A percentile compares a stretch with the other conserved stretches of the same genome.
phyloP scores from a whole-genome alignment of 2,888 invertebrate genomes.

The Microctonus aethiopoides region DNA sequence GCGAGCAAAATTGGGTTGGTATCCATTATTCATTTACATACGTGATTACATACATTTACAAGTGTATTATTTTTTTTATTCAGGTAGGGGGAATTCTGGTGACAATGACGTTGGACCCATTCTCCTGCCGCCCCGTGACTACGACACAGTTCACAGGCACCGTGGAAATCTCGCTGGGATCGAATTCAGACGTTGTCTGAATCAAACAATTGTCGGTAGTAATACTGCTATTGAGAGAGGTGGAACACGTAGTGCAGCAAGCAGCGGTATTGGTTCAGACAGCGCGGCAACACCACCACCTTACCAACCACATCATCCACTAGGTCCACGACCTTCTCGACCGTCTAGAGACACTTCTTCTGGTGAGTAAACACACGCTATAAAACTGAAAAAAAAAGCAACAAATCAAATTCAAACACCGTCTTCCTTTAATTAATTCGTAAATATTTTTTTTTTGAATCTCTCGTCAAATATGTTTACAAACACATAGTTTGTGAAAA shows the following conservation, averaged over 20 bases:
- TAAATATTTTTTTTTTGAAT: too few relatives aligned
- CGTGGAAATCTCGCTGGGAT: conserved; percentile 82
- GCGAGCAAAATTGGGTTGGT: conserved; percentile 76
- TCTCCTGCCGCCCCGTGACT: conserved; percentile 91
- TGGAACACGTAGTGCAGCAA: conserved; percentile 76
- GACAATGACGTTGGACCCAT: conserved; percentile 74
- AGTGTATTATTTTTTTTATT: background rate
- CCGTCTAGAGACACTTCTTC: conserved; percentile 65
- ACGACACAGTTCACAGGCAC: conserved; percentile 89
- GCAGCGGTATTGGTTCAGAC: conserved; percentile 90
- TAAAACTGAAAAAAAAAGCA: background rate
- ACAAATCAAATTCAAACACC: background rate
- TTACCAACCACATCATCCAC: conserved; percentile 60
- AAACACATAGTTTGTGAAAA: too few relatives aligned
- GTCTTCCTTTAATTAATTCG: too few relatives aligned
- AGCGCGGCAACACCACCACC: conserved; percentile 82
- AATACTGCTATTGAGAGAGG: conserved; percentile 62
- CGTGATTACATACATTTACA: background rate
- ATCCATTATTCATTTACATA: conserved; percentile 9
- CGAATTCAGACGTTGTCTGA: conserved; percentile 77
- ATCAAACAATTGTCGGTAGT: conserved; percentile 76
- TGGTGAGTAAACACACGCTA: conserved; percentile 52
- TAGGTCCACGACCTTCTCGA: conserved; percentile 62
- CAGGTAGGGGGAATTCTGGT: conserved; percentile 62
- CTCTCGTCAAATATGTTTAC: too few relatives aligned